phyloP scores from a whole-genome alignment of 2,797 vertebrate genomes.

The Sebastes cheni region DNA sequence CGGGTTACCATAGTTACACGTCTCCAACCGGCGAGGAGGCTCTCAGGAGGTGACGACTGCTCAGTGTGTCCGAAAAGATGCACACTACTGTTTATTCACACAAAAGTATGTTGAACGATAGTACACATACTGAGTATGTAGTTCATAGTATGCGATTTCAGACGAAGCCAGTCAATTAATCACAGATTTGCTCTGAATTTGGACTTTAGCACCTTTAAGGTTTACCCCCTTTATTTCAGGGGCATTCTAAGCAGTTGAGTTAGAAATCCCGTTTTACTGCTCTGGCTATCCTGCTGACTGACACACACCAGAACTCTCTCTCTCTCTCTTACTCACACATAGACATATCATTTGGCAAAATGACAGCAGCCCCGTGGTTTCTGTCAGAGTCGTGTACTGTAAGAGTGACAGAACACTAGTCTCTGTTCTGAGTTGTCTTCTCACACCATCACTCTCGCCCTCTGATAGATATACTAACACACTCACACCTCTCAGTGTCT shows the following conservation, averaged over 20 bases:
- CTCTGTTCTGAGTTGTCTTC: conserved; percentile 1
- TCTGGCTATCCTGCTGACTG: not conserved
- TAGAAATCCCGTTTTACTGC: not conserved
- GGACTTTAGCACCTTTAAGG: no score
- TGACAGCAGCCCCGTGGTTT: conserved; percentile 8
- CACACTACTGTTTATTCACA: no score
- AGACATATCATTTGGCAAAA: not conserved
- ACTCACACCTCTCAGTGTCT: not conserved
- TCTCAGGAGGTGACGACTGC: no score
- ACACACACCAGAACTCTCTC: not conserved
- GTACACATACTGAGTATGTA: no score
- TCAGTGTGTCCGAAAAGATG: no score
- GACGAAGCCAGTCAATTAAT: no score
- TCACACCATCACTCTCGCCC: not conserved
- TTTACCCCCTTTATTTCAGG: not conserved
- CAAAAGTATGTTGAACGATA: no score
- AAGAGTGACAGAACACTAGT: conserved; percentile 14
- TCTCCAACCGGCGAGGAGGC: no score
- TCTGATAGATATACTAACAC: not conserved
- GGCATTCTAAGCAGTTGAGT: not conserved
- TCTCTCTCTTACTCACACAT: not conserved
- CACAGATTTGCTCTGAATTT: no score
- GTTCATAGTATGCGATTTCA: no score
- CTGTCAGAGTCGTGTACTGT: conserved; percentile 4
- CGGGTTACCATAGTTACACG: no score